phyloP scores from a whole-genome alignment of 30 jellyfish, hydroid and myxozoan genomes.

The Chrysaora quinquecirrha region DNA sequence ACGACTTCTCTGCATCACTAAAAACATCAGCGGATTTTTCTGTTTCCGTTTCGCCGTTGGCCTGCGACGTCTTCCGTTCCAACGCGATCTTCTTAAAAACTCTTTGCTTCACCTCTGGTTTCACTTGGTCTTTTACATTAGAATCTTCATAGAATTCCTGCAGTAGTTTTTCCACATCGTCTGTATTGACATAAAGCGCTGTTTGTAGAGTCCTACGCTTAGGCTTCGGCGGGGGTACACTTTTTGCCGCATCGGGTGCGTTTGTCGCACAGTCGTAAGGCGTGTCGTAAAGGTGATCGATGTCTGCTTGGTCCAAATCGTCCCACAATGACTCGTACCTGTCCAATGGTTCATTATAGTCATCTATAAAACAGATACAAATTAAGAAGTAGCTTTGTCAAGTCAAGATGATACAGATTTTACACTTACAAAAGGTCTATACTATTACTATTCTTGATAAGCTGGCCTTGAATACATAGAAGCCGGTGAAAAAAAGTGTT shows the following conservation, averaged over 20 bases:
- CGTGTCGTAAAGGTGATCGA: conserved; percentile 41
- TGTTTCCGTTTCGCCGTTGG: not conserved
- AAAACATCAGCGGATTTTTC: no score
- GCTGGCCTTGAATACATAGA: no score
- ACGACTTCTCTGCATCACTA: no score
- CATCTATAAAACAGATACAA: conserved; percentile 21
- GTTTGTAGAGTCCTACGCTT: conserved; percentile 6
- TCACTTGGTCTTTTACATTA: conserved; percentile 9
- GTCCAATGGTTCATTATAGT: conserved; percentile 2
- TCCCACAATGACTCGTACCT: not conserved
- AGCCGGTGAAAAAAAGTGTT: no score
- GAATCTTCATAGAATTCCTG: conserved; percentile 34
- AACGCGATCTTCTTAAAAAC: conserved; percentile 31
- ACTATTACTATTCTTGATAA: no score
- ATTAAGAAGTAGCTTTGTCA: conserved; percentile 23
- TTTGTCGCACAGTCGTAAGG: conserved; percentile 28
- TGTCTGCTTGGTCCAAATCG: not conserved
- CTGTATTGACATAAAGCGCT: conserved; percentile 32
- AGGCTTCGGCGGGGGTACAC: conserved; percentile 52
- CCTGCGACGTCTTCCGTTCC: not conserved
- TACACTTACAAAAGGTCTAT: no score
- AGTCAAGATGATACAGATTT: no score
- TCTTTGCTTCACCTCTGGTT: conserved; percentile 36
- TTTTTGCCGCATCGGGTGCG: not conserved
- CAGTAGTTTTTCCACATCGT: conserved; percentile 43